phyloP scores from a whole-genome alignment of 2,113 vertebrate genomes.

The Genyomyrus donnyi region DNA sequence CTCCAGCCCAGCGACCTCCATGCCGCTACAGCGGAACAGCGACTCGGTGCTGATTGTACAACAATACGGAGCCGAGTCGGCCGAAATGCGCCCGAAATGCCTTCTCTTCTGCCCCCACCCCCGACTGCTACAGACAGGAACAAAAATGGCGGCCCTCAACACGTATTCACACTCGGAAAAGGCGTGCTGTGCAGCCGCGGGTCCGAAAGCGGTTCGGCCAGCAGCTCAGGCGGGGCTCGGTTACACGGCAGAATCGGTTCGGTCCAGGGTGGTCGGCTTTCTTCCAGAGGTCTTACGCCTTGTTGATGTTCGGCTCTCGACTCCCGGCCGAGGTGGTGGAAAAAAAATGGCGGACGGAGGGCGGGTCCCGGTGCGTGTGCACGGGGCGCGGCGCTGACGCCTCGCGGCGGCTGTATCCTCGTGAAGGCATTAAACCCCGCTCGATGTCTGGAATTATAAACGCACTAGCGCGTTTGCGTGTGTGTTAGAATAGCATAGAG shows the following conservation, averaged over 20 bases:
- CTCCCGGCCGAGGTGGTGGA: conserved; percentile 27
- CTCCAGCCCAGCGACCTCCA: conserved; percentile 36
- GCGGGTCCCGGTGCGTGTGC: conserved; percentile 55
- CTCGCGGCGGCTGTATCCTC: conserved; percentile 22
- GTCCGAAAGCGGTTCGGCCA: not conserved
- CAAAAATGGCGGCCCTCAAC: conserved; percentile 69
- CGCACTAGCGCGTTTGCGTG: not conserved
- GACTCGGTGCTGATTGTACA: not conserved
- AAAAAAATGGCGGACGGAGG: conserved; percentile 69
- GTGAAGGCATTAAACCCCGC: conserved; percentile 26
- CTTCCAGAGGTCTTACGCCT: conserved; percentile 27
- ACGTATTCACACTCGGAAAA: conserved; percentile 56
- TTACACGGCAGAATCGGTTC: not conserved
- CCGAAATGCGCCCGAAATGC: conserved; percentile 30
- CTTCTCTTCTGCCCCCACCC: conserved; percentile 38
- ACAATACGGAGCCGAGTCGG: not conserved
- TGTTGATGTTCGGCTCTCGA: conserved; percentile 35
- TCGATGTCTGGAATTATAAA: not conserved
- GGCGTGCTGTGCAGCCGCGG: conserved; percentile 27
- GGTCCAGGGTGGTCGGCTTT: not conserved
- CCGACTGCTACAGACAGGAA: conserved; percentile 52
- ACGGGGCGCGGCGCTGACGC: conserved; percentile 48
- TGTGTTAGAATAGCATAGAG: not conserved
- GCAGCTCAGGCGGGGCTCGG: not conserved
- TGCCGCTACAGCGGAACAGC: conserved; percentile 27